Evolutionary conservation across 1,140 invertebrate species (phyloP).

Genomic region (Drosophila mojavensis): DNA sequence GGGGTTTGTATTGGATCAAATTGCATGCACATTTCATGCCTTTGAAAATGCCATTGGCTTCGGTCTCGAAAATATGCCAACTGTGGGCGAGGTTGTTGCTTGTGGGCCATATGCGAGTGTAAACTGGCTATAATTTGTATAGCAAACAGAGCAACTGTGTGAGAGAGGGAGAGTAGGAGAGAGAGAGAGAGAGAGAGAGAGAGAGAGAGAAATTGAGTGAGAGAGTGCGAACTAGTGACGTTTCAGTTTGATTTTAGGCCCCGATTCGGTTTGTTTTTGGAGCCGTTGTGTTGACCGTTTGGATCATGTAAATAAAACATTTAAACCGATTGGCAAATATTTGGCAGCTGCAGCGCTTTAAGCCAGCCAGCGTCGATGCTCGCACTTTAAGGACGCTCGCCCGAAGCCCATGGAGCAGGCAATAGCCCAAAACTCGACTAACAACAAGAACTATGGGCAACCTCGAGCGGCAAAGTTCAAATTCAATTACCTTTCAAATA

Average conservation of each 20-base stretch:
- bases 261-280: slow-evolving; percentile 33
- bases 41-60: slow-evolving; percentile 37
- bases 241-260: slow-evolving; percentile 23
- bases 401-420: not conserved
- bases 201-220: not conserved
- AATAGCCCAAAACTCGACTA: slow-evolving; percentile 14
- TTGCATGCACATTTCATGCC: slow-evolving; percentile 42
- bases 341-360: slow-evolving; percentile 57
- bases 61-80: slow-evolving; percentile 54
- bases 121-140: slow-evolving; percentile 67
- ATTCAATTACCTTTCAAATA: slow-evolving; percentile 83
- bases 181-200: not conserved
- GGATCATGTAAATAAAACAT: slow-evolving; percentile 75
- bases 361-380: slow-evolving; percentile 45
- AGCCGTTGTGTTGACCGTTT: slow-evolving; percentile 69
- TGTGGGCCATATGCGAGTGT: slow-evolving; percentile 17
- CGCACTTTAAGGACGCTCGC: slow-evolving; percentile 46
- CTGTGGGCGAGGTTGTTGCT: slow-evolving; percentile 38
- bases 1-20: slow-evolving; percentile 19
- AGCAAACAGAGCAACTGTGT: slow-evolving; percentile 50
- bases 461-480: slow-evolving; percentile 76
- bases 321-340: slow-evolving; percentile 75
- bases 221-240: not conserved
- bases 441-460: slow-evolving; percentile 48
- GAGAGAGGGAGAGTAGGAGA: not conserved